Conservation (phyloP, 2,113 vertebrate species). For the Tenrec ecaudatus region DNA sequence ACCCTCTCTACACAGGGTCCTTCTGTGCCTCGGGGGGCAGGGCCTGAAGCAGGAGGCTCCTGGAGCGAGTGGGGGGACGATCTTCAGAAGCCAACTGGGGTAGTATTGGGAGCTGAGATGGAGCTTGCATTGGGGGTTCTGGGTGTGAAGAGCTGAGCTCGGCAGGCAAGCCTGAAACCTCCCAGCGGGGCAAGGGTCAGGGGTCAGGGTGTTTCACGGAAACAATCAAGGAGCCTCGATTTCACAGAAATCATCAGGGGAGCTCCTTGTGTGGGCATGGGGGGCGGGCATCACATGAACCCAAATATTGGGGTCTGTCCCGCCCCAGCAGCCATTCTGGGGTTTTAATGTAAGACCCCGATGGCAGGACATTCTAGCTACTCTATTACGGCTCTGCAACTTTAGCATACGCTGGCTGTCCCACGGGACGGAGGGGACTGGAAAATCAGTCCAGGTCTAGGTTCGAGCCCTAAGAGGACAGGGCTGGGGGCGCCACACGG, state of each 20-base stretch:
- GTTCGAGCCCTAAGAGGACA: conserved; percentile 90
- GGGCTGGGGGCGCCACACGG: conserved; percentile 86
- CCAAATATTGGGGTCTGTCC: conserved; percentile 71
- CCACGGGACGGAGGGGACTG: conserved; percentile 82
- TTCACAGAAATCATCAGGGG: conserved; percentile 84
- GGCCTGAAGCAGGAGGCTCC: neutral
- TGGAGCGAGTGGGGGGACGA: neutral
- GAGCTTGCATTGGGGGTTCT: neutral
- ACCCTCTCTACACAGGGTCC: neutral
- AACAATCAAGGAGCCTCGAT: conserved; percentile 80
- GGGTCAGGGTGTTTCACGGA: conserved; percentile 80
- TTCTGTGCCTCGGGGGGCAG: neutral
- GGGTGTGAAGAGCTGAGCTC: neutral
- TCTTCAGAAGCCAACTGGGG: neutral
- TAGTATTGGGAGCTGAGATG: neutral
- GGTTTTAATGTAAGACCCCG: conserved; percentile 84
- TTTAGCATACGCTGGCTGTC: conserved; percentile 76
- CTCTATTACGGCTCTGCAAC: conserved; percentile 66
- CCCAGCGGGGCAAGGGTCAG: neutral
- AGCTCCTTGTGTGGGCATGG: conserved; percentile 42
- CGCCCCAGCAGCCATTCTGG: conserved; percentile 64
- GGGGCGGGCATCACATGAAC: conserved; percentile 23
- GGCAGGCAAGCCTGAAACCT: neutral
- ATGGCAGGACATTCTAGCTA: conserved; percentile 69
- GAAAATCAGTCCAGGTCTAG: conserved; percentile 87